Base-by-base conservation (phyloP, 2,797 vertebrate species). In the Pipistrellus pygmaeus region DNA sequence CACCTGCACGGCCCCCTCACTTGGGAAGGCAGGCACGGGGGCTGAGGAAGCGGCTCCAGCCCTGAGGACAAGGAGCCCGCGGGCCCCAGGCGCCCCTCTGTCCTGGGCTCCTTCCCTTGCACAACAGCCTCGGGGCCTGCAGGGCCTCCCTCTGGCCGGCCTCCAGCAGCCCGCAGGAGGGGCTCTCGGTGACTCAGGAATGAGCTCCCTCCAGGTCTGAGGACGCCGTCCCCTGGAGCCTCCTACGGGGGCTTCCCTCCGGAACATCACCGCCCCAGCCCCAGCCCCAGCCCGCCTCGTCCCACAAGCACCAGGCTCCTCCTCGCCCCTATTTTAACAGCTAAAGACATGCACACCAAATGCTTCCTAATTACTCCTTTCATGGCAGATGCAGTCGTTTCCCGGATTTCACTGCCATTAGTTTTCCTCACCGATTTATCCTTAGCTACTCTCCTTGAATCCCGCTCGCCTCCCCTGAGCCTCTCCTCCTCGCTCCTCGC, bases 371-470 rank as follows among this genome's bases (percentile, higher is more conserved):
- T 98, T 98, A 98, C 97, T 94, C 98, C 98, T 98, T 98, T 98
- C 97, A 97, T 98, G 98, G 98, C 98, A 98, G 98, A 98, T 96
- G 53, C 97, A 98, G 98, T 96, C 98, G 97, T 98, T 98, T 98
- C 98, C 97, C 97, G 98, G 97, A 97, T 98, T 98, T 98, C 97
- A 98, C 97, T 98, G 98, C 98, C 97, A 98, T 98, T 98, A 98
- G 97, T 98, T 98, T 98, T 98, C 98, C 98, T 98, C 98, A 96
- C 98, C 97, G 96, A 98, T 98, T 99, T 98, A 98, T 98, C 98
- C 98, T 98, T 98, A 98, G 98, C 98, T 98, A 98, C 98, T 98
- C 98, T 98, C 98, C 97, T 97, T 97, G 98, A 98, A 98, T 98
- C 97, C 97, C 80, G 97, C 97, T 96, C 46, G 94, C 96, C 97